These are phyloP conservation scores for Electrophaes corylata DNA, from an alignment of 2,888 invertebrate species.

Conservation along the genomic window DNA sequence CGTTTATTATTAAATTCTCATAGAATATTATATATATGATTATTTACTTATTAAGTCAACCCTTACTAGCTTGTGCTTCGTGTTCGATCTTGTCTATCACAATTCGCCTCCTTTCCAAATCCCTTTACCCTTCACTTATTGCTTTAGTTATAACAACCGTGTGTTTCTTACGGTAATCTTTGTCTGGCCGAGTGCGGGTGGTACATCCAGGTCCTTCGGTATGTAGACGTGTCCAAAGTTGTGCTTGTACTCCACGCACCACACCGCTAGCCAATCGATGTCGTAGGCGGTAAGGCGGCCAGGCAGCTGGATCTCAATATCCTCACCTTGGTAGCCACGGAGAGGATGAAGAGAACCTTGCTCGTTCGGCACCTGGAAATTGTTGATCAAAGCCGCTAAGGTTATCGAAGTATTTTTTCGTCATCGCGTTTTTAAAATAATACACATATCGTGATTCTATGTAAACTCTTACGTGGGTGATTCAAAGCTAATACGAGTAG, in stretches of 20 bases:
- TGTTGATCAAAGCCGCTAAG: background rate
- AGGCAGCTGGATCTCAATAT: slow-evolving; percentile 95
- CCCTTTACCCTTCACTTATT: background rate
- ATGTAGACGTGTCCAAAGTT: slow-evolving; percentile 96
- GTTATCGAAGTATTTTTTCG: too few relatives aligned
- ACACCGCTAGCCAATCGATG: slow-evolving; percentile 95
- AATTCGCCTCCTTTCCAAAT: too few relatives aligned
- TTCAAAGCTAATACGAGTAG: too few relatives aligned
- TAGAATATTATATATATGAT: too few relatives aligned
- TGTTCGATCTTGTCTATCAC: too few relatives aligned
- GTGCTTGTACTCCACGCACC: slow-evolving; percentile 95
- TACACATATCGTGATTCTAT: too few relatives aligned
- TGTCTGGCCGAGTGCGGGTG: slow-evolving; percentile 95
- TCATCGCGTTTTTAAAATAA: too few relatives aligned
- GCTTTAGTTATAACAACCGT: background rate
- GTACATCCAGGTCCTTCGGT: slow-evolving; percentile 94
- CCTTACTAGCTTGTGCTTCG: too few relatives aligned
- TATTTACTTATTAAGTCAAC: too few relatives aligned
- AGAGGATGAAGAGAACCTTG: slow-evolving; percentile 92
- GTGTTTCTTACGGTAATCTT: slow-evolving; percentile 91
- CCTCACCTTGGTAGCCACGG: slow-evolving; percentile 94
- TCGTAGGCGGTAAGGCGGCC: slow-evolving; percentile 93
- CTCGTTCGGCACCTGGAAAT: slow-evolving; percentile 91
- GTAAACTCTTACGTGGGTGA: too few relatives aligned
- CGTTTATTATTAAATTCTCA: too few relatives aligned